Evolutionary conservation across 2,888 invertebrate genomes (phyloP).

Genomic region (Protonemura montana): DNA sequence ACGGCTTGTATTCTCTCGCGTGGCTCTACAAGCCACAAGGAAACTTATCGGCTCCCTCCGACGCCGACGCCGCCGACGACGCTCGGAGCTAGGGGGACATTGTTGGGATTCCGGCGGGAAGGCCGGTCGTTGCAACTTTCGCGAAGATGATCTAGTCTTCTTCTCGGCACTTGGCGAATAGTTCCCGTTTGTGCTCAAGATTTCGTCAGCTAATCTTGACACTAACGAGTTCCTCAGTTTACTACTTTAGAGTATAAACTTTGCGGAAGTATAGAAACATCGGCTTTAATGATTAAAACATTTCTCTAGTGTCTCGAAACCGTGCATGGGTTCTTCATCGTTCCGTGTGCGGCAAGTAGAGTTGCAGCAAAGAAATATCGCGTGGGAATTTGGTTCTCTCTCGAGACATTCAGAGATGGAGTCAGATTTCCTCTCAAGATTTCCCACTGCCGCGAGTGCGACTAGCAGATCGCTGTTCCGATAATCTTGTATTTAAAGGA

Average conservation of each 20-base stretch:
- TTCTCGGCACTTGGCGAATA: slow-evolving; percentile 7
- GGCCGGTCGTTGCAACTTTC: background rate
- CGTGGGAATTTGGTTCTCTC: background rate
- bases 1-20: background rate
- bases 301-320: slow-evolving; percentile 17
- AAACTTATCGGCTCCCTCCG: background rate
- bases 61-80: no score
- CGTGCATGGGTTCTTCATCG: background rate
- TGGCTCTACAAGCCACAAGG: background rate
- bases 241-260: slow-evolving; percentile 19
- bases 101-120: background rate
- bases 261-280: slow-evolving; percentile 30
- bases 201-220: slow-evolving; percentile 41
- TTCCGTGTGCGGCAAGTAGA: background rate
- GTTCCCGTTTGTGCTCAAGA: slow-evolving; percentile 39
- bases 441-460: background rate
- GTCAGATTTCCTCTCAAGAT: slow-evolving; percentile 24
- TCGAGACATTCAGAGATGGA: background rate
- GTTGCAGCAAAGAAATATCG: background rate
- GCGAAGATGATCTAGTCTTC: background rate
- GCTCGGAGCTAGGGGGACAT: background rate
- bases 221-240: slow-evolving; percentile 41
- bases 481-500: slow-evolving; percentile 12
- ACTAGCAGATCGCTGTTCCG: slow-evolving; percentile 12
- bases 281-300: slow-evolving; percentile 39